Conservation (phyloP, 2,113 vertebrate genomes). For the Periophthalmus modestus region DNA sequence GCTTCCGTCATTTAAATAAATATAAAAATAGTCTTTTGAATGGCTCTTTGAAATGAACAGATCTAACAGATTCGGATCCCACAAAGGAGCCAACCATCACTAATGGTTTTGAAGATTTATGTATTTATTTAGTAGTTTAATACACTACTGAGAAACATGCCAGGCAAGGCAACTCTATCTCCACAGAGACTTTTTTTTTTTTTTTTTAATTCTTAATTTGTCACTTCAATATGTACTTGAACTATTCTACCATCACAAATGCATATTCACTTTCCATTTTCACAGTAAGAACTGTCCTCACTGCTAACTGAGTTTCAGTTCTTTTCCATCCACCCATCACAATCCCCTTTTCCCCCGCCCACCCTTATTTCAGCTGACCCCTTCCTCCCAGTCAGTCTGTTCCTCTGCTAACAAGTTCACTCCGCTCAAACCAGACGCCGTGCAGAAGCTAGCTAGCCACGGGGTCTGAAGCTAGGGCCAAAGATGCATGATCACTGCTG, state of each 20-base stretch:
- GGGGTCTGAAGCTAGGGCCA: conserved; percentile 7
- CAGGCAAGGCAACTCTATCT: too few species aligned
- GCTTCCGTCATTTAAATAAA: too few species aligned
- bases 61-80: too few species aligned
- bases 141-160: too few species aligned
- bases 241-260: neutral
- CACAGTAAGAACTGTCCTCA: neutral
- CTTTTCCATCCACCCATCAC: neutral
- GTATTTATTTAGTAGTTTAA: too few species aligned
- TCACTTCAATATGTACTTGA: neutral
- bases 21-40: too few species aligned
- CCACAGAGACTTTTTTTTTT: too few species aligned
- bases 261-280: neutral
- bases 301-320: neutral
- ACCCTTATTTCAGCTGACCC: neutral
- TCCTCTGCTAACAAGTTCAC: conserved; percentile 17
- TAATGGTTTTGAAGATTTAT: too few species aligned
- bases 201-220: too few species aligned
- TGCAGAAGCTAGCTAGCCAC: conserved; percentile 14
- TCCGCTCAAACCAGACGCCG: conserved; percentile 4
- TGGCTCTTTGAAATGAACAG: too few species aligned
- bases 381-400: conserved; percentile 12
- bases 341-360: conserved; percentile 6
- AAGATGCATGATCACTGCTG: conserved; percentile 19
- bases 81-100: too few species aligned